phyloP scores from a whole-genome alignment of 2,113 vertebrate genomes.

The Meleagris gallopavo region DNA sequence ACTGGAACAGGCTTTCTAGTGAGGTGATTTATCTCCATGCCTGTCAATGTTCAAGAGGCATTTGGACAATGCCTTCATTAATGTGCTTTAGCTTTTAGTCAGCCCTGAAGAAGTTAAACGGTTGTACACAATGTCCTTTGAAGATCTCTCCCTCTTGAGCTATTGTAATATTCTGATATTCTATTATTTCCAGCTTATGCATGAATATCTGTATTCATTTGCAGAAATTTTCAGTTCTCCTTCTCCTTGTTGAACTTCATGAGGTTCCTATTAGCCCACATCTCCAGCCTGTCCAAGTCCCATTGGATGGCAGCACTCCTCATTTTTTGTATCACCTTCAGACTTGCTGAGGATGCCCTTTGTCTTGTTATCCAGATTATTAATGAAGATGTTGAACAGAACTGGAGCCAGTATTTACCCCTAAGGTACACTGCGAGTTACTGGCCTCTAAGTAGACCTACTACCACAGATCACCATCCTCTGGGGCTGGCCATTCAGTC shows the following conservation, averaged over 20 bases:
- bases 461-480: neutral
- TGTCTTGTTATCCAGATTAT: neutral
- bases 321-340: neutral
- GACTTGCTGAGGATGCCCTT: neutral
- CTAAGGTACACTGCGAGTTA: neutral
- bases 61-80: neutral
- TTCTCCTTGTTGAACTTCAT: neutral
- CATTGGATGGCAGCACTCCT: neutral
- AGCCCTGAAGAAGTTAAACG: neutral
- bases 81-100: neutral
- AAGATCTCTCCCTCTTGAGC: neutral
- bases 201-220: neutral
- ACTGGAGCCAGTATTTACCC: rapidly evolving
- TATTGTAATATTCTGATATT: neutral
- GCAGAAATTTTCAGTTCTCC: neutral
- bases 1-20: neutral
- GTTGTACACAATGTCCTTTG: neutral
- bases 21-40: neutral
- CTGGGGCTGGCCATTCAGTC: neutral
- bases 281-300: neutral
- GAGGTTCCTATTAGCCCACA: neutral
- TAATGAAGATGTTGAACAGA: neutral
- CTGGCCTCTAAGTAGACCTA: neutral
- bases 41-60: neutral
- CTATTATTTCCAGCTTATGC: neutral